A percentile compares a stretch with the other conserved stretches of the same genome.
phyloP scores from a whole-genome alignment of 2,113 vertebrate species.

The Petrocephalus microphthalmus region DNA sequence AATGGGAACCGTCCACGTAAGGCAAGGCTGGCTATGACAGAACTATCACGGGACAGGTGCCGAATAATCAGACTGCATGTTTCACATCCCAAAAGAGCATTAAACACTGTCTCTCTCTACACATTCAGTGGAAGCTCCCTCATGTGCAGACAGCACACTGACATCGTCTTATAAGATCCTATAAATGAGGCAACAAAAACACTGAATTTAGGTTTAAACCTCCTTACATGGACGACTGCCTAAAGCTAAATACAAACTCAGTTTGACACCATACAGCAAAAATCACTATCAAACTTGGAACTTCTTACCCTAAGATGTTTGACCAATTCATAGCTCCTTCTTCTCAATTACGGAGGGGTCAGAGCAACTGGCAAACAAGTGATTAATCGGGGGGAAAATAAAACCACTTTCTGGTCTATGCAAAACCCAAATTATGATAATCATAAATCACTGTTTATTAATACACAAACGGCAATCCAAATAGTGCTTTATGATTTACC shows the following conservation, averaged over 20 bases:
- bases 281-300: not conserved
- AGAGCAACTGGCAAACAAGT: not conserved
- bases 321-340: not conserved
- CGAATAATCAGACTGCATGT: not conserved
- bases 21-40: not conserved
- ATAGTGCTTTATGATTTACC: not conserved
- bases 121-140: not conserved
- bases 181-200: not conserved
- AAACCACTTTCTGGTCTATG: not conserved
- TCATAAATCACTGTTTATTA: not conserved
- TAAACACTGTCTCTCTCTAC: not conserved
- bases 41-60: not conserved
- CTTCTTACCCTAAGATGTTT: not conserved
- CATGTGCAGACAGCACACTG: not conserved
- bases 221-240: not conserved
- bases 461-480: not conserved
- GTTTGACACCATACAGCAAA: slow-evolving; percentile 4
- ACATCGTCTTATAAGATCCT: not conserved
- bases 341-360: not conserved
- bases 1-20: not conserved
- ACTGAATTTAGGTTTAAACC: not conserved
- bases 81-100: not conserved
- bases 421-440: not conserved
- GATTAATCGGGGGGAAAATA: not conserved
- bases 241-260: not conserved